A percentile compares a stretch with the other conserved stretches of the same genome.
Evolutionary conservation across 2,797 vertebrate species (phyloP).

Genomic region (Sparus aurata): DNA sequence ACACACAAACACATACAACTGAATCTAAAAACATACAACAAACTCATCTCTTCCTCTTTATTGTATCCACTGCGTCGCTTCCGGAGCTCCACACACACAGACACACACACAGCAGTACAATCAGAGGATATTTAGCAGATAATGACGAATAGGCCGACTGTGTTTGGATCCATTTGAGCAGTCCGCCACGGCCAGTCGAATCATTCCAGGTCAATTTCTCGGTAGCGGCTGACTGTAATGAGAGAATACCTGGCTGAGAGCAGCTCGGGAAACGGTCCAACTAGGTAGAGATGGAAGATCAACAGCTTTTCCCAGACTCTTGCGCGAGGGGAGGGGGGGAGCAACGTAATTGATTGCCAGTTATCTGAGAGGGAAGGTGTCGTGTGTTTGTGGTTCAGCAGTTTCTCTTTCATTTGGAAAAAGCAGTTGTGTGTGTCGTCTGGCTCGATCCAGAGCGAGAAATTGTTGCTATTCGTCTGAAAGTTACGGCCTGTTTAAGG

Average conservation of each 20-base stretch:
- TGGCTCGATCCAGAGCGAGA: background rate
- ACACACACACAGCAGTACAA: conserved; percentile 27
- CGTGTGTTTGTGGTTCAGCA: conserved; percentile 63
- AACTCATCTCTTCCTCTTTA: background rate
- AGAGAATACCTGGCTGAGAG: conserved; percentile 59
- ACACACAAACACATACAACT: background rate
- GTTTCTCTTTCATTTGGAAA: conserved; percentile 67
- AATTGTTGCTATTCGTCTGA: conserved; percentile 25
- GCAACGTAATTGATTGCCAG: conserved; percentile 72
- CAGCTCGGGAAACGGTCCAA: conserved; percentile 63
- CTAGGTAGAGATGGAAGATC: conserved; percentile 67
- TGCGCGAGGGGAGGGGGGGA: background rate
- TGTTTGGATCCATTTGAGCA: conserved; percentile 51
- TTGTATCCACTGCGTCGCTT: conserved; percentile 5
- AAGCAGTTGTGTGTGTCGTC: conserved; percentile 25
- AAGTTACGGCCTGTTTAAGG: conserved; percentile 31
- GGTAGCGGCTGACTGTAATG: conserved; percentile 53
- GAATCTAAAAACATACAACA: background rate
- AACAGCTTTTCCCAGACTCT: conserved; percentile 52
- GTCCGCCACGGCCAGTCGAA: conserved; percentile 32
- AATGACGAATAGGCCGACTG: conserved; percentile 52
- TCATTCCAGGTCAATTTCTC: conserved; percentile 65
- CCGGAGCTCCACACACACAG: conserved; percentile 3
- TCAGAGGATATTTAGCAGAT: conserved; percentile 50
- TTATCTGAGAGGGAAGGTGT: conserved; percentile 63